Base-by-base conservation (phyloP, 2,113 vertebrate species). In the Oplegnathus fasciatus region DNA sequence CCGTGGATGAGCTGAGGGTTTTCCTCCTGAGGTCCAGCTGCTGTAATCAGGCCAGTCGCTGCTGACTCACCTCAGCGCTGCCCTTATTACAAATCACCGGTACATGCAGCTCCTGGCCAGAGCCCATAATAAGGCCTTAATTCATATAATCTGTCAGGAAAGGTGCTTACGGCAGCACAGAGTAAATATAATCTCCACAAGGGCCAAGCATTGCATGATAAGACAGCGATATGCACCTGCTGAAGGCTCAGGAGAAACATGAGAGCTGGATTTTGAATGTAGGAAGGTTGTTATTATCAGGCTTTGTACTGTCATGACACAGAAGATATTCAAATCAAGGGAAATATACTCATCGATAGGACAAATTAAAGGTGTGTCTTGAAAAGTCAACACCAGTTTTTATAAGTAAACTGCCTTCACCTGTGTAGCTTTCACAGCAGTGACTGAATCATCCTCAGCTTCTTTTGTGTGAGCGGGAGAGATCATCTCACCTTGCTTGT, bases 91-190 rank as follows among this genome's bases (percentile, higher is more conserved):
- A 91, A 90, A 94, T 92, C 89, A 93, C 86, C 57, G 64, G 93
- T 90, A 94, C 90, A 93, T 28, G 91, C 89, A 84, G 92, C 87
- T 92, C 89, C 85, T 88, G 88, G 91, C 80, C 89, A 93, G 78
- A 86, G 82, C 89, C 86, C 75, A 91, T 91, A 92, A 94, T 88
- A 93, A 93, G 89, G 88, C 86, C 86, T 91, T 93, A 92, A 94
- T 95, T 94, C 90, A 93, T 93, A 92, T 94, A 92, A 94, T 94
- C 93, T 95, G 86, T 88, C 91, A 91, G 89, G 72, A 84, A 94
- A 94, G 92, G 89, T 91, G 91, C 89, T 95, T 94, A 93, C 84
- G 18, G 87, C 84, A 90, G 91, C 92, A 91, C 75, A 87, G 81
- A 93, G 90, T 88, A 92, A 88, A 91, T 91, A 90, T 94, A 95